Evolutionary conservation across 2,888 invertebrate genomes (phyloP), one percentile per base, ranked within the genome.

Genomic region (Fissipunctia ypsillon): DNA sequence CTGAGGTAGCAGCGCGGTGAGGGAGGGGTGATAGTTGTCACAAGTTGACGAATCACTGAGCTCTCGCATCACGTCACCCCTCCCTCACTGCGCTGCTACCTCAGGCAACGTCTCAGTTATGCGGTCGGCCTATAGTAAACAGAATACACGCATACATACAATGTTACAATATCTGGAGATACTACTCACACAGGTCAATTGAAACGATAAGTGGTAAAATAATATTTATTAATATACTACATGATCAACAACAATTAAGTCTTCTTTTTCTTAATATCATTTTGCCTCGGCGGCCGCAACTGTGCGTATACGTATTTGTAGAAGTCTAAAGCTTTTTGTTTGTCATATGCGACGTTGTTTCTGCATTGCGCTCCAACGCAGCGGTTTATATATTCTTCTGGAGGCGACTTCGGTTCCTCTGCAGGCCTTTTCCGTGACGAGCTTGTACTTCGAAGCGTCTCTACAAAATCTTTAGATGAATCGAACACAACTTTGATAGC

Each of bases 261-360:
- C 84, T 91, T 90, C 81, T 90, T 91, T 84, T 91, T 91, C 69
- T 91, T 91, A 61, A 68, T 74, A 79, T 92, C 92, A 52, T 86
- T 91, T 68, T 84, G 90, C 79, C 90, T 90, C 35, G 95, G 95
- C 35, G 93, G 89, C 22, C 96, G 91, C 52, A 96, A 81, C 76
- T 96, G 96, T 5, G 96, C 95, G 85, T 96, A 96, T 7, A 96
- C 94, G 79, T 96, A 96, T 90, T 95, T 96, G 84, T 96, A 96
- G 85, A 96, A 96, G 81, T 96, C 96, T 61, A 96, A 88, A 19
- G 96, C 96, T 87, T 94, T 95, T 80, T 96, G 95, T 71, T 88
- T 93, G 77, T 96, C 94, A 79, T 95, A 93, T 0, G 93, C 94
- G 3, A 89, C 92, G 64, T 92, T 94, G 68, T 92, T 94, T 25